Base-by-base conservation (phyloP, 2,888 invertebrate species). In the Nephrotoma flavescens region DNA sequence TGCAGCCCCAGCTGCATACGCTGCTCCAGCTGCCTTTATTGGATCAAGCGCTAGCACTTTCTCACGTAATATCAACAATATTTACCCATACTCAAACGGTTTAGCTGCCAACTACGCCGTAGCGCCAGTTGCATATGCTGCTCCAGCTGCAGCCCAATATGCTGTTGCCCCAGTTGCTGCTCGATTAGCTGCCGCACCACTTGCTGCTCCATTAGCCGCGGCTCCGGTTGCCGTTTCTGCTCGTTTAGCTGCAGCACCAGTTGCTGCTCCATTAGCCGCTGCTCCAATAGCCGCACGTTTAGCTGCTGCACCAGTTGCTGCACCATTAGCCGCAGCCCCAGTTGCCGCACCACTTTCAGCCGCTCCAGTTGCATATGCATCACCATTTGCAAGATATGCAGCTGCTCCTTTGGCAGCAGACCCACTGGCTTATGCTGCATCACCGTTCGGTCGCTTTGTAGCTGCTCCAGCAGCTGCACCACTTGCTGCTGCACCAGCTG, bases 351-450 rank as follows among this genome's bases (percentile, higher is more conserved):
- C 52, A 47, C 41, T 52, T 15, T 11, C 41, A 9, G 31, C 71
- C 4, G 71, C 71, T 4, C 71, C 71, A 52, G 15, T 52, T 15
- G 86, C 86, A 9, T 86, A 52, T 11, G 42, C 83, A 2, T 7
- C 57, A 42, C 85, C 86, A 31, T 19, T 83, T 3, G 45, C 44
- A 7, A 15, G 44, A 15, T 71, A 11, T 9, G 19, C 71, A 0
- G 31, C 31, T 71, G 71, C 71, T 0, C n/a, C 57, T 9, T 44
- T 52, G n/a, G 41, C 44, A 11, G 84, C 86, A 41, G 84, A 86
- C 42, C 87, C 87, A 42, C 6, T 87, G 6, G 87, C 87, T 6
- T 87, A 86, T 57, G 45, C 87, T 11, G 9, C 71, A 6, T 19
- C 71, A 9, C 71, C 71, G 9, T 71, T 71, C 4, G 71, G 4